These are phyloP conservation scores for Ptilonorhynchus violaceus DNA, from an alignment of 2,113 vertebrate species.

Conservation along the genomic window DNA sequence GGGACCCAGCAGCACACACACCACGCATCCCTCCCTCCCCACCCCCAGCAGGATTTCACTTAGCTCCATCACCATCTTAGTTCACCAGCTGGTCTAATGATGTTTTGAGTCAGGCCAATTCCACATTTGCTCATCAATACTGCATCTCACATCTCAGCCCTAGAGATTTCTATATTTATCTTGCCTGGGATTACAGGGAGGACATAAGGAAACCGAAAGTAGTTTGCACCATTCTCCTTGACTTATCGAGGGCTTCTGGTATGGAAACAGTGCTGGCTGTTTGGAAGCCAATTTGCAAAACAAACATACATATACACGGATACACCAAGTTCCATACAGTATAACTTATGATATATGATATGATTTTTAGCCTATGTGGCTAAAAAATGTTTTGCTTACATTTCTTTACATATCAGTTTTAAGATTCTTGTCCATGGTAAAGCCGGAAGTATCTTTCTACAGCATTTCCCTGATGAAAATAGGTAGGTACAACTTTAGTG, in stretches of 20 bases:
- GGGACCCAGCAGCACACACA: neutral
- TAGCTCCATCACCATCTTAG: neutral
- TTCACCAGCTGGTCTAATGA: neutral
- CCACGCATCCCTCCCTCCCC: neutral
- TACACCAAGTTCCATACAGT: neutral
- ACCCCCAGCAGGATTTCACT: neutral
- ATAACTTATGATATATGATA: neutral
- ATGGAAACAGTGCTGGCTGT: neutral
- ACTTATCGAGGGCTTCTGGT: neutral
- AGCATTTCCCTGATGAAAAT: neutral
- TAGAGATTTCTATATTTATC: conserved; percentile 2
- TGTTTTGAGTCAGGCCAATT: neutral
- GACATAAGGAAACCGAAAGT: neutral
- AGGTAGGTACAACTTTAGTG: neutral
- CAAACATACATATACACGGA: neutral
- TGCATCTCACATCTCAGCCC: neutral
- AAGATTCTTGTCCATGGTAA: neutral
- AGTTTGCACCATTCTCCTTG: neutral
- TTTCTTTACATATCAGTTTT: neutral
- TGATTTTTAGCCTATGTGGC: neutral
- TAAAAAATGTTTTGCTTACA: neutral
- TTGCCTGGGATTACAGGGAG: neutral
- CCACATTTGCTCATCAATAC: neutral
- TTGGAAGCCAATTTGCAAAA: neutral
- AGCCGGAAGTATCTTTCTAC: neutral